These are phyloP conservation scores for Eleginops maclovinus DNA, from an alignment of 2,113 vertebrate genomes.

Conservation along the genomic window DNA sequence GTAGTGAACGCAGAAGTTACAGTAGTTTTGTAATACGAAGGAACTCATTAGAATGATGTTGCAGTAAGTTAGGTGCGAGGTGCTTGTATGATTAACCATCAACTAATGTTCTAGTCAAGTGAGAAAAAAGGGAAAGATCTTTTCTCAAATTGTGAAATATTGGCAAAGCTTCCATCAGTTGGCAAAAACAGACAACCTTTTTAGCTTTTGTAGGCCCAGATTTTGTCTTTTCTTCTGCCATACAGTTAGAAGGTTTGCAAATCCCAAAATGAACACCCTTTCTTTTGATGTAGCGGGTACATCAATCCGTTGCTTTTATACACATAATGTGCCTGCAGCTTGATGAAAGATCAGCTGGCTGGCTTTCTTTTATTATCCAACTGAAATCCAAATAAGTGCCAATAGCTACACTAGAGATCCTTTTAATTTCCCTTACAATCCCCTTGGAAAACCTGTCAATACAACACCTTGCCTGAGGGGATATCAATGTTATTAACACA, in stretches of 20 bases:
- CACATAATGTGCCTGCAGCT: neutral
- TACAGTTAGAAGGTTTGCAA: neutral
- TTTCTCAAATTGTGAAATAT: neutral
- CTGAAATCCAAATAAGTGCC: slow-evolving; percentile 25
- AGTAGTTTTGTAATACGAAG: neutral
- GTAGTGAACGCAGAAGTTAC: neutral
- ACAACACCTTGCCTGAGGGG: slow-evolving; percentile 41
- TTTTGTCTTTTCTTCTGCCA: no score
- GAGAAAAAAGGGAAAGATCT: neutral
- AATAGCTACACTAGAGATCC: slow-evolving; percentile 19
- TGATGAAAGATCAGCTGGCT: slow-evolving; percentile 2
- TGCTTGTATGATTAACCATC: neutral
- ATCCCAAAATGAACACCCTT: neutral
- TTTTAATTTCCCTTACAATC: slow-evolving; percentile 44
- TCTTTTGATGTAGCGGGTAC: neutral
- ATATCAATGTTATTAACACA: slow-evolving; percentile 61
- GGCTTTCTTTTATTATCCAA: slow-evolving; percentile 6
- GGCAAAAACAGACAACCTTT: neutral
- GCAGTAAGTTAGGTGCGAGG: neutral
- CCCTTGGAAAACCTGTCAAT: slow-evolving; percentile 27
- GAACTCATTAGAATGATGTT: neutral
- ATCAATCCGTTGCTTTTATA: neutral
- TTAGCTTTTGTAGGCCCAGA: neutral
- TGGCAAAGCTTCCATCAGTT: neutral
- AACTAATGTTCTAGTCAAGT: neutral